A percentile compares a stretch with the other conserved stretches of the same genome.
phyloP scores from a whole-genome alignment of 2,888 invertebrate species.

The Napeogenes inachia region DNA sequence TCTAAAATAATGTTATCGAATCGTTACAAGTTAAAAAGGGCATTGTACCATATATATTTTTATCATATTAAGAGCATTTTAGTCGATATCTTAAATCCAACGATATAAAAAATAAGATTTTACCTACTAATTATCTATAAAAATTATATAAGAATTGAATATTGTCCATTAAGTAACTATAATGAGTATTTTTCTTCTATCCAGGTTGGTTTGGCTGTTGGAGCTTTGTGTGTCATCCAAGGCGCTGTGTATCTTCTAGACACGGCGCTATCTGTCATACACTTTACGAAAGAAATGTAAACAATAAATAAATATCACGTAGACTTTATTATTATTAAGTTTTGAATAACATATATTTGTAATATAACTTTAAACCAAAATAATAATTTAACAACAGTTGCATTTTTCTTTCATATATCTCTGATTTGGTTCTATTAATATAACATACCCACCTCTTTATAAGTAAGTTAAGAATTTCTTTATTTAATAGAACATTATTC shows the following conservation, averaged over 20 bases:
- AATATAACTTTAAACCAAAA: too few relatives aligned
- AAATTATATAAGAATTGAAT: too few relatives aligned
- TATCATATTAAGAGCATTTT: too few relatives aligned
- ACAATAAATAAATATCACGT: conserved; percentile 12
- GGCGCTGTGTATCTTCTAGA: conserved; percentile 90
- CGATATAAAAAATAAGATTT: too few relatives aligned
- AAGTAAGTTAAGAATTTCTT: conserved; percentile 20
- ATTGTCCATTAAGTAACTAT: too few relatives aligned
- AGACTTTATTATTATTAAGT: not conserved
- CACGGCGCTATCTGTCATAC: conserved; percentile 85
- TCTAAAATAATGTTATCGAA: too few relatives aligned
- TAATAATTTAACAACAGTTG: too few relatives aligned
- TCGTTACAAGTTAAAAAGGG: too few relatives aligned
- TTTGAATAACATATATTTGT: too few relatives aligned
- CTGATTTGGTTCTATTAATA: conserved; percentile 16
- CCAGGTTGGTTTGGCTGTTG: conserved; percentile 87
- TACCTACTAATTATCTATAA: too few relatives aligned
- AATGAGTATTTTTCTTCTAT: conserved; percentile 29
- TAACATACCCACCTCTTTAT: conserved; percentile 26
- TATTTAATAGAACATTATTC: conserved; percentile 12
- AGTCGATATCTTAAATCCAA: too few relatives aligned
- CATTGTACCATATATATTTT: too few relatives aligned
- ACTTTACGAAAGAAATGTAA: conserved; percentile 83
- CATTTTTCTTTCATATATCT: conserved; percentile 15
- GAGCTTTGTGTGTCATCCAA: conserved; percentile 86